These are phyloP conservation scores for Lethrus apterus DNA, from an alignment of 1,140 invertebrate species.

Conservation along the genomic window DNA sequence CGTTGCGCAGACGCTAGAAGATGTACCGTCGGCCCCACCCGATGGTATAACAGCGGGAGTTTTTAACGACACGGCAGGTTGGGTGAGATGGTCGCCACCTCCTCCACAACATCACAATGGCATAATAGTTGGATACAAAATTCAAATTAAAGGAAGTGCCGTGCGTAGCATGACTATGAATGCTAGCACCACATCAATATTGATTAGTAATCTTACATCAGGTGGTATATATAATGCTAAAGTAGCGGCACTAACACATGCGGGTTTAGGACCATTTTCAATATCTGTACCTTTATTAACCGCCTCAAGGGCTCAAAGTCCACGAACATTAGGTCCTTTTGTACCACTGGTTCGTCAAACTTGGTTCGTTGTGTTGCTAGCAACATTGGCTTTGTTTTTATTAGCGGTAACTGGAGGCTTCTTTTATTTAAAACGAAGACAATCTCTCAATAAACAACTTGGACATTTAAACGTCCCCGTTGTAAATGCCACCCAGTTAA, in stretches of 20 bases:
- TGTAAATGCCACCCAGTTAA: constrained; percentile 56
- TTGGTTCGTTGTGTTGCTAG: constrained; percentile 69
- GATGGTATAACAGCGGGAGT: constrained; percentile 76
- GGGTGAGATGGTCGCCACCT: constrained; percentile 73
- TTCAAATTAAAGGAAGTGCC: constrained; percentile 41
- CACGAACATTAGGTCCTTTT: constrained; percentile 36
- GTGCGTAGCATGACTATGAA: constrained; percentile 51
- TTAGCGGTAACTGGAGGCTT: constrained; percentile 56
- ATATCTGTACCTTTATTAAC: constrained; percentile 44
- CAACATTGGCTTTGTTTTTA: constrained; percentile 58
- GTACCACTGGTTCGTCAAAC: constrained; percentile 55
- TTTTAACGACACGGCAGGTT: constrained; percentile 66
- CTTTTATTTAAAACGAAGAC: constrained; percentile 54
- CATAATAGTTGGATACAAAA: constrained; percentile 73
- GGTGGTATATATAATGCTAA: constrained; percentile 64
- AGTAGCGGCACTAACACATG: constrained; percentile 64
- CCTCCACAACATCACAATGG: constrained; percentile 73
- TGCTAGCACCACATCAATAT: constrained; percentile 60
- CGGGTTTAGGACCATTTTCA: constrained; percentile 63
- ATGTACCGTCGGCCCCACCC: constrained; percentile 73
- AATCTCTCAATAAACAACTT: constrained; percentile 54
- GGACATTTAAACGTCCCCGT: constrained; percentile 59
- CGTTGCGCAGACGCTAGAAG: constrained; percentile 61
- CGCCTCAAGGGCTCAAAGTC: constrained; percentile 35
- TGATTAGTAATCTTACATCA: constrained; percentile 64